These are phyloP conservation scores for Eclectus roratus DNA, from an alignment of 2,113 vertebrate genomes.

Conservation along the genomic window DNA sequence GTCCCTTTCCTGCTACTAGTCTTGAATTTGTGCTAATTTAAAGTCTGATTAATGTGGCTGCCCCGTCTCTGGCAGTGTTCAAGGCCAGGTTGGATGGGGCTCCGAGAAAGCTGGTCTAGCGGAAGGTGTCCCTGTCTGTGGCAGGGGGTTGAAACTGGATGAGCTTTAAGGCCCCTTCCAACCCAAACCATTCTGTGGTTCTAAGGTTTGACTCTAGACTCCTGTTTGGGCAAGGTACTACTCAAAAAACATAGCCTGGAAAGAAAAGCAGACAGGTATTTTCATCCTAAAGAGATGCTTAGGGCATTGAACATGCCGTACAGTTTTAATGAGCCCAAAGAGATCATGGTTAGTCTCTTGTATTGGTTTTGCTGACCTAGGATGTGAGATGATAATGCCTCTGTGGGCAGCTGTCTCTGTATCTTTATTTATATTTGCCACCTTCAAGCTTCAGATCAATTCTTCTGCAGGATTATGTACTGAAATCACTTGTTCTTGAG, in stretches of 20 bases:
- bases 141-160: background rate
- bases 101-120: background rate
- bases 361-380: background rate
- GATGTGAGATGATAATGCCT: background rate
- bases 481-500: background rate
- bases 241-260: background rate
- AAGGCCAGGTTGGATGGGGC: background rate
- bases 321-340: background rate
- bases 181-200: background rate
- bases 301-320: fast-evolving
- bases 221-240: background rate
- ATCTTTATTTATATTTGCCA: background rate
- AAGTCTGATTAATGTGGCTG: background rate
- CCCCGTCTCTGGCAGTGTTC: background rate
- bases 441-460: background rate
- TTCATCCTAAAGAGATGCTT: background rate
- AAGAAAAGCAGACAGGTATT: background rate
- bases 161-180: background rate
- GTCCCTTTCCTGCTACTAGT: background rate
- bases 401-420: background rate
- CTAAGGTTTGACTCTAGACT: background rate
- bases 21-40: background rate
- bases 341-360: fast-evolving
- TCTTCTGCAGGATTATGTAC: background rate
- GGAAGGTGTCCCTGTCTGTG: background rate